A percentile compares a stretch with the other conserved stretches of the same genome.
phyloP scores from a whole-genome alignment of 2,113 vertebrate species.

The Nibea coibor region DNA sequence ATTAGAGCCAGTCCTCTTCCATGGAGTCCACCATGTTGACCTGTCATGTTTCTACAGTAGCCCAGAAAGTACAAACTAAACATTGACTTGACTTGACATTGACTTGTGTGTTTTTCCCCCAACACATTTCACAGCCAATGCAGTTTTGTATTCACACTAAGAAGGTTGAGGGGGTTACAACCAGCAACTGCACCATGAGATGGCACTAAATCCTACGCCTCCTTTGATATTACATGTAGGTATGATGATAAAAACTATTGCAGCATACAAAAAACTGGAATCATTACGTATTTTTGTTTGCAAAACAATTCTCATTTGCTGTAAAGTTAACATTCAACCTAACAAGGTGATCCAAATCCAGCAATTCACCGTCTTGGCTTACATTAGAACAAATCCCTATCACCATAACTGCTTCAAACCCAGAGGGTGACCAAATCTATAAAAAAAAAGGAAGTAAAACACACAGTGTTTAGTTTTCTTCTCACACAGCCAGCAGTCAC shows the following conservation, averaged over 20 bases:
- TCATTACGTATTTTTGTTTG: neutral
- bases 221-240: neutral
- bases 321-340: neutral
- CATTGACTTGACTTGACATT: no score
- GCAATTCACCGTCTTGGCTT: neutral
- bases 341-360: neutral
- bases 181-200: no score
- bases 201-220: no score
- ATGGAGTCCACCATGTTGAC: no score
- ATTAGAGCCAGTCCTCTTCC: no score
- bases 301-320: neutral
- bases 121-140: no score
- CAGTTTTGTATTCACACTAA: no score
- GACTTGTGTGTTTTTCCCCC: no score
- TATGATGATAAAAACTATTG: neutral
- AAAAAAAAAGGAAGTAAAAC: neutral
- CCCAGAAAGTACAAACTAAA: no score
- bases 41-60: no score
- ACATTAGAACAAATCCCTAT: neutral
- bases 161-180: no score
- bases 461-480: neutral
- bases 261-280: neutral
- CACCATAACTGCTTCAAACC: neutral
- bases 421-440: no score
- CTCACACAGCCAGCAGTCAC: neutral